A percentile compares a stretch with the other conserved stretches of the same genome.
Conservation (phyloP, 1,140 invertebrate genomes). For the Bombyx mandarina region DNA sequence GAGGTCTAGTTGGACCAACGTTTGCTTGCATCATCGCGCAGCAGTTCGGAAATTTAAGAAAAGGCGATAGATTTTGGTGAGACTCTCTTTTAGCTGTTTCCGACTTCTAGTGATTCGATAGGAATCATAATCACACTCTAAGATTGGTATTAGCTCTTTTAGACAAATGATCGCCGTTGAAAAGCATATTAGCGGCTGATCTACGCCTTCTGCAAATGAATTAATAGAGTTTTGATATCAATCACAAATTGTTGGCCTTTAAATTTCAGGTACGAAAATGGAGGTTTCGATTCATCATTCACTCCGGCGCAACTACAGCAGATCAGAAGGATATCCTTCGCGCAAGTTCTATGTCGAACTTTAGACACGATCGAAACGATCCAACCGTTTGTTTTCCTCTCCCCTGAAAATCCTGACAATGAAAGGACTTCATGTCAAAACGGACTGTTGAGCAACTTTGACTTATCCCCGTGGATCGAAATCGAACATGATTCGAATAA, state of each 20-base stretch:
- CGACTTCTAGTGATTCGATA: too few species aligned
- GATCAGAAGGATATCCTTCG: constrained; percentile 84
- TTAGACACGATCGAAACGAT: constrained; percentile 80
- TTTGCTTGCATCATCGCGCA: constrained; percentile 96
- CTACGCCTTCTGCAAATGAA: background rate
- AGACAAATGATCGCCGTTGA: too few species aligned
- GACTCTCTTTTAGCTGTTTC: background rate
- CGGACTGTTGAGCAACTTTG: constrained; percentile 79
- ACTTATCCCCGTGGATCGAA: constrained; percentile 76
- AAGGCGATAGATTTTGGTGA: constrained; percentile 94
- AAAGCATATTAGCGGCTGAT: too few species aligned
- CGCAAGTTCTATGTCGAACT: constrained; percentile 89
- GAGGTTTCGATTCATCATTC: constrained; percentile 80
- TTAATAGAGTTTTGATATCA: background rate
- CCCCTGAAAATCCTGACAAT: constrained; percentile 75
- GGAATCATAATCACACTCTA: too few species aligned
- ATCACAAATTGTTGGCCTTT: constrained; percentile 4
- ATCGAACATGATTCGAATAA: constrained; percentile 47
- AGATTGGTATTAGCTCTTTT: too few species aligned
- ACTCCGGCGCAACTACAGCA: constrained; percentile 88
- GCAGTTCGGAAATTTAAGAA: constrained; percentile 89
- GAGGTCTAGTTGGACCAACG: constrained; percentile 93
- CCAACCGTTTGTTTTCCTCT: constrained; percentile 83
- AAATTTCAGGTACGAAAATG: constrained; percentile 80
- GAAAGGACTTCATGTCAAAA: constrained; percentile 78